Percentiles rank a stretch among this genome's conserved stretches.
Conservation (phyloP, 2,888 invertebrate genomes). For the Antheraea yamamai region DNA sequence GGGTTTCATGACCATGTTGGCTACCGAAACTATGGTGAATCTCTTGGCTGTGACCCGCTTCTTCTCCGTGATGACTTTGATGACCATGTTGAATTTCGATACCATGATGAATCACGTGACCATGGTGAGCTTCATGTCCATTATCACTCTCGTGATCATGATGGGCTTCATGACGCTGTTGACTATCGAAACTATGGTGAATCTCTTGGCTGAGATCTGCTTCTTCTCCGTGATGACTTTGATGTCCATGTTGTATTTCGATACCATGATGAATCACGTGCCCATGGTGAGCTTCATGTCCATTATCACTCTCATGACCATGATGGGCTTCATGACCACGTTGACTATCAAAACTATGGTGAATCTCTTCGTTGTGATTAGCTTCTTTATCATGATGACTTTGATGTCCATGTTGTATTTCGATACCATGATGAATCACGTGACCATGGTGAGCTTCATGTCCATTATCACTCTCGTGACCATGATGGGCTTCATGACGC, state of each 20-base stretch:
- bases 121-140: not conserved
- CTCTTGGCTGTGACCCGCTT: not conserved
- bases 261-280: not conserved
- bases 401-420: not conserved
- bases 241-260: not conserved
- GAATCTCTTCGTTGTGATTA: not conserved
- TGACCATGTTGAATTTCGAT: not conserved
- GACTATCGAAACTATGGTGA: not conserved
- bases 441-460: not conserved
- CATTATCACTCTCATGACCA: not conserved
- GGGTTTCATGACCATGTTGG: constrained; percentile 23
- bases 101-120: not conserved
- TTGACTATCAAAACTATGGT: not conserved
- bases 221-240: not conserved
- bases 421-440: not conserved
- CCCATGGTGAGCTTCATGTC: not conserved
- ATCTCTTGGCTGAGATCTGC: not conserved
- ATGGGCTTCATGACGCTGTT: not conserved
- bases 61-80: not conserved
- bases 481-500: not conserved
- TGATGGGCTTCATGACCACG: not conserved
- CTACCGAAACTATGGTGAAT: constrained; percentile 28
- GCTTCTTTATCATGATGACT: not conserved
- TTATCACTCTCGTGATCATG: not conserved
- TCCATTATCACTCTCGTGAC: not conserved